phyloP scores from a whole-genome alignment of 1,140 invertebrate genomes.

The Drosophila nannoptera region DNA sequence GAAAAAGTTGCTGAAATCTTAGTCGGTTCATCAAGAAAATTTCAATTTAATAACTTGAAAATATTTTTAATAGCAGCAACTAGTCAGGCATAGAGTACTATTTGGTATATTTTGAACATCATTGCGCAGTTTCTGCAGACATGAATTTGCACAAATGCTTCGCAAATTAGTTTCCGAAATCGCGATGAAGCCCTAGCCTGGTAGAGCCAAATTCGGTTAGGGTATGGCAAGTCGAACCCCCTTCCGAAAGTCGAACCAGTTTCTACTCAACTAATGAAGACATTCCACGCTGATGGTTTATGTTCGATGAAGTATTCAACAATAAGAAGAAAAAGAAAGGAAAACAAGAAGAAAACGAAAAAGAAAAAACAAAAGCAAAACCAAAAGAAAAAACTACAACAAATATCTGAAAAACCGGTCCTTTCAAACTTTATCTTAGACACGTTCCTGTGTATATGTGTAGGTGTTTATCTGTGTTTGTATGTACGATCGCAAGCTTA shows the following conservation, averaged over 20 bases:
- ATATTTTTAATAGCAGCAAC: too few species aligned
- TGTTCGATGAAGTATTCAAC: constrained; percentile 20
- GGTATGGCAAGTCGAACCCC: constrained; percentile 7
- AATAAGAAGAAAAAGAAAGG: constrained; percentile 6
- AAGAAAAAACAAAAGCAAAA: not conserved
- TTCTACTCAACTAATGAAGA: constrained; percentile 33
- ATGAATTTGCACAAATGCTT: too few species aligned
- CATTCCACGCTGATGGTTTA: constrained; percentile 27
- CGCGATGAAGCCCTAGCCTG: too few species aligned
- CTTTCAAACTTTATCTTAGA: constrained; percentile 16
- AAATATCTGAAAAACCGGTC: constrained; percentile 19
- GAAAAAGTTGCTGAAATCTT: too few species aligned
- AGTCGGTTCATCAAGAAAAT: too few species aligned
- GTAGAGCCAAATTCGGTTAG: constrained; percentile 3
- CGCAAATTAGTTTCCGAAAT: too few species aligned
- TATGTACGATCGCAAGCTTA: constrained; percentile 1
- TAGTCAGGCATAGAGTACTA: too few species aligned
- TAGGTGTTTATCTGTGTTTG: not conserved
- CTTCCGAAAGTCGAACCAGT: not conserved
- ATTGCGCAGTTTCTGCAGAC: too few species aligned
- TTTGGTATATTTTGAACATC: too few species aligned
- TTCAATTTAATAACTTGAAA: too few species aligned
- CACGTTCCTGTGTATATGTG: not conserved
- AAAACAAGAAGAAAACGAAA: too few species aligned
- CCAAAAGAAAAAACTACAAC: too few species aligned